Conservation (phyloP, 1,140 invertebrate species). For the Oncopeltus fasciatus region DNA sequence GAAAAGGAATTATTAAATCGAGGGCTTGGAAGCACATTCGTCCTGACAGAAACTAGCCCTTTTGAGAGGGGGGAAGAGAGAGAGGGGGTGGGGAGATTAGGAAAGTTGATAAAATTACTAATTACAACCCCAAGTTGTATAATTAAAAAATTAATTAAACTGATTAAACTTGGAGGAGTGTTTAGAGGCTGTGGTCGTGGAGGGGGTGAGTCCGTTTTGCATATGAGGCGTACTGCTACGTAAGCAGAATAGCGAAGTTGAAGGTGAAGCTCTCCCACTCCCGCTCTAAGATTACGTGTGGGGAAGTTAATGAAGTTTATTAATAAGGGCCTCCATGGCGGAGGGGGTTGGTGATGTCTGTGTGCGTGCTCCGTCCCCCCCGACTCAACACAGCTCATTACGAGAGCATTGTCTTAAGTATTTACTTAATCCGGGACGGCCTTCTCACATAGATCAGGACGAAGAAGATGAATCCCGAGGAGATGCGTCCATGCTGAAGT, state of each 20-base stretch:
- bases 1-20: neutral
- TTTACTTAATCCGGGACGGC: too few relatives aligned
- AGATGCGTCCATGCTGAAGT: too few relatives aligned
- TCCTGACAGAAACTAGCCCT: neutral
- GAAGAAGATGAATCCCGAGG: too few relatives aligned
- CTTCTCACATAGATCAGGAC: too few relatives aligned
- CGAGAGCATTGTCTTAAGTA: too few relatives aligned
- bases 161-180: conserved; percentile 1
- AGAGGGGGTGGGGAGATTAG: neutral
- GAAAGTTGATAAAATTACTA: conserved; percentile 9
- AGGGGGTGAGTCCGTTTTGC: conserved; percentile 1
- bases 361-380: too few relatives aligned
- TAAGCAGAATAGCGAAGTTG: conserved; percentile 7
- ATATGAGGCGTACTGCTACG: conserved; percentile 8
- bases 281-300: neutral
- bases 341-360: too few relatives aligned
- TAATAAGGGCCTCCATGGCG: too few relatives aligned
- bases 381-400: too few relatives aligned
- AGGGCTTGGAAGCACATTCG: neutral
- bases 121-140: conserved; percentile 2
- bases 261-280: too few relatives aligned
- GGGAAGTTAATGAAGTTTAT: conserved; percentile 9
- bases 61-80: too few relatives aligned
- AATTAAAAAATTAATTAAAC: conserved; percentile 10
- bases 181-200: neutral